phyloP scores from a whole-genome alignment of 2,797 vertebrate species.

The Anisognathus igniventris region DNA sequence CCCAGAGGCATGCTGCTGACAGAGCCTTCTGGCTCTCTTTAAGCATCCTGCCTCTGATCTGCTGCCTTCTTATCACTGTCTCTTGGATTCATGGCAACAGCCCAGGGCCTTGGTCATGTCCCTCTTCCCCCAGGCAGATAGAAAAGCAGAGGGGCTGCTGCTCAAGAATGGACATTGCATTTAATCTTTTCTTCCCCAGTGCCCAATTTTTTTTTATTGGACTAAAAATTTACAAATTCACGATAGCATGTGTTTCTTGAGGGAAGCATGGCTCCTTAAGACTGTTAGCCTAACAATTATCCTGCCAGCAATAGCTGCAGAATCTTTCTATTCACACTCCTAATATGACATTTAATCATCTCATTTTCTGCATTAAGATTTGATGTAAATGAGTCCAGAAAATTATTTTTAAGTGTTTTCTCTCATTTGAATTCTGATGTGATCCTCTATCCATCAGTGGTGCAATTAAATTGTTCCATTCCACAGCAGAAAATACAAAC shows the following conservation, averaged over 20 bases:
- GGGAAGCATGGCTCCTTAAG: background rate
- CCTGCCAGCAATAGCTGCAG: background rate
- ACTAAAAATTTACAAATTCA: background rate
- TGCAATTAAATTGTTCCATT: background rate
- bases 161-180: background rate
- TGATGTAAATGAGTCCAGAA: background rate
- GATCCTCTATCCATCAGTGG: background rate
- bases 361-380: background rate
- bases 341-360: background rate
- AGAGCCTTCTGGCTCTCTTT: background rate
- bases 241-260: background rate
- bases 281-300: background rate
- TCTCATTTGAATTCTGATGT: background rate
- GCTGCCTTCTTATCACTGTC: background rate
- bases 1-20: background rate
- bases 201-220: background rate
- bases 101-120: background rate
- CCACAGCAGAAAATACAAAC: background rate
- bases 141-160: background rate
- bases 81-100: fast-evolving
- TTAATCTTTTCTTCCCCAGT: background rate
- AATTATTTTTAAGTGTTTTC: background rate
- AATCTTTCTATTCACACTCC: background rate
- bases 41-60: background rate
- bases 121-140: background rate